Evolutionary conservation across 2,888 invertebrate species (phyloP), one percentile per base, ranked within the genome.

Genomic region (Eupithecia insigniata): DNA sequence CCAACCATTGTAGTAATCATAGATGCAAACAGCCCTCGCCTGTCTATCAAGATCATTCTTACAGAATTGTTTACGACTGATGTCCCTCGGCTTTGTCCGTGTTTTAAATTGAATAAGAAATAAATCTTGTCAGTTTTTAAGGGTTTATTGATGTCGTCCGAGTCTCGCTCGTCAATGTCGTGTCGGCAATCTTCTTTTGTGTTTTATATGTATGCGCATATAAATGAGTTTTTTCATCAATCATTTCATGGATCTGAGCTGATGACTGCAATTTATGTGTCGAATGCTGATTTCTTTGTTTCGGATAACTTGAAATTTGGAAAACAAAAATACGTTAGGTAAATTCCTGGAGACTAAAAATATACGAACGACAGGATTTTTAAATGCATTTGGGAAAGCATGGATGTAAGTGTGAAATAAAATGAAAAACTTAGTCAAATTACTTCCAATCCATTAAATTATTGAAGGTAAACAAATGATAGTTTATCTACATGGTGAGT

Each of bases 31-130:
- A 34, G 1, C 14, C n/a, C 30, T 61, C 34, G 62, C 64, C 30
- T 64, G 36, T 22, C 64, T 16, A 36, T 64, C 60, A 60, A 8
- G 60, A 55, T 55, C 61, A 34, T 62, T 18, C 60, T 18, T 46
- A 69, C 70, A 69, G 71, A 64, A 74, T 74, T 69, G 73, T 78
- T 78, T 76, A 76, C 69, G 71, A 71, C 60, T 51, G 71, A 67
- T n/a, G 72, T 71, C 68, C 66, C 71, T 74, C 72, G 76, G 67
- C 76, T 73, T 62, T 67, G 79, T 77, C 79, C 81, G 82, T 69
- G 84, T 88, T 89, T 89, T 89, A 88, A 89, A 89, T 89, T 90
- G 88, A 90, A 89, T 89, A 88, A 89, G 89, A 87, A 85, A 90
- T 90, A 89, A 89, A 90, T 89, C 89, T 89, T 89, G 88, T 87